Evolutionary conservation across 2,888 invertebrate genomes (phyloP).

Genomic region (Cataglyphis altisquamis): DNA sequence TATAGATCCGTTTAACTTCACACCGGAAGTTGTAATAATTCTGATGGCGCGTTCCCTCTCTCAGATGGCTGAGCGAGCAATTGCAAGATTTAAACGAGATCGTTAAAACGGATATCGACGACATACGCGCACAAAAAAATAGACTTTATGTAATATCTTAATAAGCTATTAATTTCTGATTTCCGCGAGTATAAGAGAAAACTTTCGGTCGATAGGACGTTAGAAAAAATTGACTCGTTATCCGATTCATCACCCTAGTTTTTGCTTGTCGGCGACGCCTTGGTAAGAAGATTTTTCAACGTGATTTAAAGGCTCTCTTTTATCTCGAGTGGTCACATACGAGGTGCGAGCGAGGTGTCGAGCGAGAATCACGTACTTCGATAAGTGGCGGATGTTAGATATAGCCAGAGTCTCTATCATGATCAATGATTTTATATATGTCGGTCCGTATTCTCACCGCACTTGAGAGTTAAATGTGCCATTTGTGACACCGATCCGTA

Average conservation of each 20-base stretch:
- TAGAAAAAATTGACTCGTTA: background rate
- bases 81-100: slow-evolving; percentile 70
- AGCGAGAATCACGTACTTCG: slow-evolving; percentile 42
- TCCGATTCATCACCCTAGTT: background rate
- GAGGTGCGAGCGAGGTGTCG: slow-evolving; percentile 18
- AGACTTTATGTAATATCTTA: slow-evolving; percentile 6
- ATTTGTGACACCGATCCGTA: slow-evolving; percentile 43
- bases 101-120: slow-evolving; percentile 51
- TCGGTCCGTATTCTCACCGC: slow-evolving; percentile 48
- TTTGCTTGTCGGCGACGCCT: background rate
- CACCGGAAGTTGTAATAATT: slow-evolving; percentile 83
- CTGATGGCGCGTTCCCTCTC: slow-evolving; percentile 72
- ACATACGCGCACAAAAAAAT: slow-evolving; percentile 16
- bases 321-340: background rate
- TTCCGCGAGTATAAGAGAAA: background rate
- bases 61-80: slow-evolving; percentile 67
- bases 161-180: slow-evolving; percentile 14
- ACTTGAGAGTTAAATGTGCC: slow-evolving; percentile 46
- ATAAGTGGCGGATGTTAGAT: slow-evolving; percentile 51
- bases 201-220: background rate
- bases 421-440: slow-evolving; percentile 49
- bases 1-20: slow-evolving; percentile 80
- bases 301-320: background rate
- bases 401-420: slow-evolving; percentile 42
- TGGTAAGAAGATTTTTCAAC: slow-evolving; percentile 13